These are phyloP conservation scores for Leptocoma aspasia DNA, from an alignment of 2,113 vertebrate genomes.

Conservation along the genomic window DNA sequence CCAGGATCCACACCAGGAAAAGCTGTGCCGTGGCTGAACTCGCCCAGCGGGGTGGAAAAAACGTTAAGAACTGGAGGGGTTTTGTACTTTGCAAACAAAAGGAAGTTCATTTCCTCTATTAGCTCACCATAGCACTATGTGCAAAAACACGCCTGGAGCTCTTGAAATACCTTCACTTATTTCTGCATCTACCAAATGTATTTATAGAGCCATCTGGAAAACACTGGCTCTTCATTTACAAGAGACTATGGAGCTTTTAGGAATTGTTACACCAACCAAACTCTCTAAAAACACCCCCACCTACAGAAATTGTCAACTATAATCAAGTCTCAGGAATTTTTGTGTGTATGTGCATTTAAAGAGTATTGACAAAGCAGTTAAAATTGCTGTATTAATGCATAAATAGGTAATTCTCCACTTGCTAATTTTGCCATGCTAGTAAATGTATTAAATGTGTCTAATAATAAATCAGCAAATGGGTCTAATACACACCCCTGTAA, in stretches of 20 bases:
- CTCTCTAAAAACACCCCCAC: neutral
- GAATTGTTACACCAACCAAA: neutral
- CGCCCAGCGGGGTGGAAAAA: neutral
- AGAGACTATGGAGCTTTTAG: neutral
- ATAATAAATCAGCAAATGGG: neutral
- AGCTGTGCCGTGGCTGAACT: neutral
- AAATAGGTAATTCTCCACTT: neutral
- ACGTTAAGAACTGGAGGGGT: neutral
- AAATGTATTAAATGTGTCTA: neutral
- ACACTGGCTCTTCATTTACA: neutral
- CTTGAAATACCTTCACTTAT: slow-evolving; percentile 16
- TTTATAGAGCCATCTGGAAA: slow-evolving; percentile 21
- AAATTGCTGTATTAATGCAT: neutral
- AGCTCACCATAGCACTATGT: neutral
- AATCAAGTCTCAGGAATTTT: neutral
- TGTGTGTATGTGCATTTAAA: neutral
- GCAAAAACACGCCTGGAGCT: slow-evolving; percentile 12
- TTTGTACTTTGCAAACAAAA: slow-evolving; percentile 21
- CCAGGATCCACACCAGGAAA: neutral
- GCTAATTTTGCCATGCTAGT: neutral
- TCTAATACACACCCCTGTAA: neutral
- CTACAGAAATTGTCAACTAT: neutral
- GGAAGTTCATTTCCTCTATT: slow-evolving; percentile 40
- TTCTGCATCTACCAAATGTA: slow-evolving; percentile 4
- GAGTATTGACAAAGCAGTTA: neutral